phyloP scores from a whole-genome alignment of 2,888 invertebrate species.

The Papilio elwesi region DNA sequence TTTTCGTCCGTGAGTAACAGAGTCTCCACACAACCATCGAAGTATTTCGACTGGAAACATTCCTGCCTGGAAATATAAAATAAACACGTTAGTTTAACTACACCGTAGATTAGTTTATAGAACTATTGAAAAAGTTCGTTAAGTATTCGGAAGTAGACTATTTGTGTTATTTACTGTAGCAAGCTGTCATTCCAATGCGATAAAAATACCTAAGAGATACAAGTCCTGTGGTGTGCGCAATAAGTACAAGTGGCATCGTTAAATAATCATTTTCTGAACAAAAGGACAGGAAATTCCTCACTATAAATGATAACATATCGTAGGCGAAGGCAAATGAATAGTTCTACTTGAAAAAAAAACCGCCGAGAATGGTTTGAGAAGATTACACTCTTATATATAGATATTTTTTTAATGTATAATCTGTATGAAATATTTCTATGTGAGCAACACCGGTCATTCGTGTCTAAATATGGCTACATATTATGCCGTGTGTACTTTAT shows the following conservation, averaged over 20 bases:
- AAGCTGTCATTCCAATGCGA: constrained; percentile 30
- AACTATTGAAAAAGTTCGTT: constrained; percentile 18
- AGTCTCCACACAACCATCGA: constrained; percentile 92
- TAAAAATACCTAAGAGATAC: constrained; percentile 19
- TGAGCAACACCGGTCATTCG: not conserved
- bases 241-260: constrained; percentile 27
- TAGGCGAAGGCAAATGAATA: constrained; percentile 22
- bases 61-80: constrained; percentile 85
- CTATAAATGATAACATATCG: constrained; percentile 33
- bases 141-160: constrained; percentile 3
- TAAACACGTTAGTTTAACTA: not conserved
- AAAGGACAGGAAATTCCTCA: constrained; percentile 38
- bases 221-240: not conserved
- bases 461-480: not conserved
- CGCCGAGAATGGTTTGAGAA: not conserved
- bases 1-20: constrained; percentile 90
- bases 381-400: not conserved
- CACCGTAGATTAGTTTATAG: not conserved
- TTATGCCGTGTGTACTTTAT: no score
- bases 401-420: not conserved
- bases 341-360: constrained; percentile 15
- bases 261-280: constrained; percentile 34
- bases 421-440: not conserved
- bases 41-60: constrained; percentile 91
- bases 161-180: constrained; percentile 36